A percentile compares a stretch with the other conserved stretches of the same genome.
phyloP scores from a whole-genome alignment of 2,113 vertebrate species.

The Scomber japonicus region DNA sequence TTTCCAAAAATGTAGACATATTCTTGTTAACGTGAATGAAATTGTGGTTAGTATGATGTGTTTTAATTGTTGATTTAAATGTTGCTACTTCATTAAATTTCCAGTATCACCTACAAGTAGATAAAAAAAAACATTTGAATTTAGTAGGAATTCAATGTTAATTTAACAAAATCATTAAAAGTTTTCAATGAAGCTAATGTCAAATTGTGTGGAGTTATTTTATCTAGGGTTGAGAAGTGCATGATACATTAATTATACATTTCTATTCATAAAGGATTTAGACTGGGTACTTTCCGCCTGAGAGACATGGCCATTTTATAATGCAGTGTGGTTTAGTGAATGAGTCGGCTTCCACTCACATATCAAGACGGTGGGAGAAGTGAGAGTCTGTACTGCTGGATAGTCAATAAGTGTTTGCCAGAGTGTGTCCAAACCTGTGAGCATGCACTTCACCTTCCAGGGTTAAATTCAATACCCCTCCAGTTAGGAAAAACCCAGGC shows the following conservation, averaged over 20 bases:
- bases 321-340: slow-evolving; percentile 31
- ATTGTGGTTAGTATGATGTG: not conserved
- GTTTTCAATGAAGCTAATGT: not conserved
- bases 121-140: not conserved
- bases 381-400: slow-evolving; percentile 1
- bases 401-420: slow-evolving; percentile 45
- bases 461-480: slow-evolving; percentile 47
- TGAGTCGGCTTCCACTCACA: not conserved
- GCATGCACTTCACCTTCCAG: slow-evolving; percentile 1
- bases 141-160: not conserved
- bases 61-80: slow-evolving; percentile 6
- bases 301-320: slow-evolving; percentile 46
- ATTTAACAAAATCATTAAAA: not conserved
- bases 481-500: slow-evolving; percentile 43
- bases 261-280: slow-evolving; percentile 65
- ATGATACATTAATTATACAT: slow-evolving; percentile 59
- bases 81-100: not conserved
- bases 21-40: not conserved
- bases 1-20: too few relatives aligned
- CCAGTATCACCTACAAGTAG: not conserved
- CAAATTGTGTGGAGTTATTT: slow-evolving; percentile 20
- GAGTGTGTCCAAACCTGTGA: not conserved
- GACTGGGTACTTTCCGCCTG: slow-evolving; percentile 22
- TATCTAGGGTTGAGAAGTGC: not conserved
- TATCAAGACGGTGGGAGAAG: slow-evolving; percentile 3